Conservation (phyloP, 2,888 invertebrate species). For the Lysandra coridon region DNA sequence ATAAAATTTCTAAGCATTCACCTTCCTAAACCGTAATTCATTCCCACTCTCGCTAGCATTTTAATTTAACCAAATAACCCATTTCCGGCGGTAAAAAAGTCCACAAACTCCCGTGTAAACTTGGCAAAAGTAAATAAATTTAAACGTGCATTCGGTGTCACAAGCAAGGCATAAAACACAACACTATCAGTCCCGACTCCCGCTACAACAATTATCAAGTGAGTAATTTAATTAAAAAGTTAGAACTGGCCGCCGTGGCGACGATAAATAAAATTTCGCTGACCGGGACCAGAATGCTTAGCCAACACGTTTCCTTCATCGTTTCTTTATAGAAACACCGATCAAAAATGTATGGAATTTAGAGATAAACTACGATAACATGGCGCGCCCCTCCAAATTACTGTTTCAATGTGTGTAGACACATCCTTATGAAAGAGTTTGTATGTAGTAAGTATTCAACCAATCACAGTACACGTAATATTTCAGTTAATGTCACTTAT, state of each 20-base stretch:
- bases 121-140: conserved; percentile 35
- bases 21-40: background rate
- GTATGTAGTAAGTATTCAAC: no score
- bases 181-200: conserved; percentile 40
- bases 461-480: no score
- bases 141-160: conserved; percentile 35
- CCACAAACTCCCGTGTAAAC: conserved; percentile 26
- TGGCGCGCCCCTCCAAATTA: no score
- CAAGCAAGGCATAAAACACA: conserved; percentile 37
- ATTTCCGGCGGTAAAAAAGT: conserved; percentile 18
- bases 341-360: no score
- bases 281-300: background rate
- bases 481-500: no score
- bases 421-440: no score
- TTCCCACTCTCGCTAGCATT: background rate
- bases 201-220: conserved; percentile 59
- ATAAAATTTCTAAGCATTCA: background rate
- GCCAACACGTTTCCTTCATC: no score
- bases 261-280: conserved; percentile 67
- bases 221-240: conserved; percentile 74
- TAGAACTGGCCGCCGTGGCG: conserved; percentile 55
- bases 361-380: no score
- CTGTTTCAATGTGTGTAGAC: no score
- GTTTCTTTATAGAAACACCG: no score
- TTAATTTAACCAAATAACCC: conserved; percentile 26